These are phyloP conservation scores for Volucella bombylans DNA, from an alignment of 2,888 invertebrate species.

Conservation along the genomic window DNA sequence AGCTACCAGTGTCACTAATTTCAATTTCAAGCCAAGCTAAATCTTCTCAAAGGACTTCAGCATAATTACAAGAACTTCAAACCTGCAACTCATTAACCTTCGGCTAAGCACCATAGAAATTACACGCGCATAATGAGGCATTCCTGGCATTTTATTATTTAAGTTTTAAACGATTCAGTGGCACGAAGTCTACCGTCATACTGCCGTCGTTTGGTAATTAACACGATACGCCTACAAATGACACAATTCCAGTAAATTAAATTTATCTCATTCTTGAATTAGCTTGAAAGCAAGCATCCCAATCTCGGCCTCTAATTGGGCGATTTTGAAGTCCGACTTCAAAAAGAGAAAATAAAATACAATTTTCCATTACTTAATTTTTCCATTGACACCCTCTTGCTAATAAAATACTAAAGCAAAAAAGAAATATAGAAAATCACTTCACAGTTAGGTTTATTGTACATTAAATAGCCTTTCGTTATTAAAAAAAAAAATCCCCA, in stretches of 20 bases:
- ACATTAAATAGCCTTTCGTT: not conserved
- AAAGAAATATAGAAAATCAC: slow-evolving; percentile 2
- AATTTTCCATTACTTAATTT: slow-evolving; percentile 22
- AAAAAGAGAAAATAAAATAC: not conserved
- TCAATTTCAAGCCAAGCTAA: not conserved
- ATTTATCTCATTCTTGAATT: slow-evolving; percentile 4
- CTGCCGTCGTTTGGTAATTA: not conserved
- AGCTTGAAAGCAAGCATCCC: slow-evolving; percentile 19
- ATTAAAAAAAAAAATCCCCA: not conserved
- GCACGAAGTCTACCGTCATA: not conserved
- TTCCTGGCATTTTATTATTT: slow-evolving; percentile 9
- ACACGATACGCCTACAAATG: not conserved
- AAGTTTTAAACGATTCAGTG: not conserved
- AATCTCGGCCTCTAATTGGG: not conserved
- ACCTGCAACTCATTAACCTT: slow-evolving; percentile 14
- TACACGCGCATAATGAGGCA: not conserved
- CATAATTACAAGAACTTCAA: not conserved
- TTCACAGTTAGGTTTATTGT: not conserved
- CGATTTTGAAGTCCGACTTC: slow-evolving; percentile 6
- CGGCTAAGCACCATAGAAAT: not conserved
- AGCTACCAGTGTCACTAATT: not conserved
- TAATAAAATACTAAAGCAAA: slow-evolving; percentile 5
- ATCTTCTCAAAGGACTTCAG: not conserved
- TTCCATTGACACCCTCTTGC: not conserved
- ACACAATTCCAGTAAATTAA: slow-evolving; percentile 41